Evolutionary conservation across 2,113 vertebrate species (phyloP).

Genomic region (Dipodomys ordii): DNA sequence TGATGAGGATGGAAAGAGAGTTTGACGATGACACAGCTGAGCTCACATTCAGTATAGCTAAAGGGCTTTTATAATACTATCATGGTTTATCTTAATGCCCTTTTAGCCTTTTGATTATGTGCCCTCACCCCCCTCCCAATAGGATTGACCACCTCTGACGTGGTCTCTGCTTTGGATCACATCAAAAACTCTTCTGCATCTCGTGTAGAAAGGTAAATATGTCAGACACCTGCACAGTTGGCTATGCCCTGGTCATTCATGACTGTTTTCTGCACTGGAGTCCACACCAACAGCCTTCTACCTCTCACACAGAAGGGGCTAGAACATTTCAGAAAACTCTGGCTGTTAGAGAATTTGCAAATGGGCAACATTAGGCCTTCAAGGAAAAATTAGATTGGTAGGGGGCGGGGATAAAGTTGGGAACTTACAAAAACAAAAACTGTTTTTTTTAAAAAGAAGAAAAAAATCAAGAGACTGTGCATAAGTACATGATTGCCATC

Average conservation of each 20-base stretch:
- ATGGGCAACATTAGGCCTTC: neutral
- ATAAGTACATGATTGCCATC: neutral
- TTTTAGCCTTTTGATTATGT: neutral
- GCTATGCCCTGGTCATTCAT: neutral
- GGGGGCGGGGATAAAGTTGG: neutral
- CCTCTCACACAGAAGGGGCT: neutral
- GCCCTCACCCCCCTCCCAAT: neutral
- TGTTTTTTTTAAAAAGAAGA: neutral
- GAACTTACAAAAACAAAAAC: constrained; percentile 20
- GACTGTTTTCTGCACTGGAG: neutral
- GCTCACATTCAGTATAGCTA: neutral
- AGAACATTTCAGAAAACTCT: neutral
- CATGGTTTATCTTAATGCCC: neutral
- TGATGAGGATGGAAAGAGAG: neutral
- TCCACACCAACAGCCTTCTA: neutral
- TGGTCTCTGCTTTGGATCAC: constrained; percentile 46
- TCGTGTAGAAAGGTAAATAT: constrained; percentile 59
- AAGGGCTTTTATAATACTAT: neutral
- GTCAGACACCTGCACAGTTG: neutral
- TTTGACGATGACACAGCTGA: neutral
- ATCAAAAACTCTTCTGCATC: constrained; percentile 19
- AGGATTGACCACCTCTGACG: constrained; percentile 42
- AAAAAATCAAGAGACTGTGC: neutral
- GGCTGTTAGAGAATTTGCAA: neutral
- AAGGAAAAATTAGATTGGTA: neutral